phyloP scores from a whole-genome alignment of 2,888 invertebrate genomes.

The Urechis unicinctus region DNA sequence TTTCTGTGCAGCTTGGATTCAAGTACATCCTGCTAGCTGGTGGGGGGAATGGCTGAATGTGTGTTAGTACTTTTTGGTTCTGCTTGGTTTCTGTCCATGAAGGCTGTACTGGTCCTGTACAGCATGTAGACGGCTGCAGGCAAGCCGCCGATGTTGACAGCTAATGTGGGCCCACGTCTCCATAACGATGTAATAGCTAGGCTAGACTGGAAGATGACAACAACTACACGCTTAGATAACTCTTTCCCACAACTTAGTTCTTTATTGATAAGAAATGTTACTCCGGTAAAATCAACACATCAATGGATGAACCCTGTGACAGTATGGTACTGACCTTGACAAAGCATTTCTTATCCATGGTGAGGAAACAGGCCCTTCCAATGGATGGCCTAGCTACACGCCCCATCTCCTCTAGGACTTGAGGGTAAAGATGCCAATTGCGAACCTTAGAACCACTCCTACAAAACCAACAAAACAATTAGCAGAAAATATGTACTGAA shows the following conservation, averaged over 20 bases:
- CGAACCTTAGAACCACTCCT: constrained; percentile 55
- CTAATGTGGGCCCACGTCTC: constrained; percentile 28
- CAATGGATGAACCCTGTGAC: not conserved
- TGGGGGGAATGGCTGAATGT: too few species aligned
- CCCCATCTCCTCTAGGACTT: constrained; percentile 54
- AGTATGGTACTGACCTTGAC: constrained; percentile 32
- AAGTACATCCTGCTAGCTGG: too few species aligned
- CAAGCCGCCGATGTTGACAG: constrained; percentile 47
- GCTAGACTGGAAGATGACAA: not conserved
- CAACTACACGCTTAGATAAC: not conserved
- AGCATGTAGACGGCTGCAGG: constrained; percentile 41
- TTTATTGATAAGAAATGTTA: too few species aligned
- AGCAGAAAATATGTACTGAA: too few species aligned
- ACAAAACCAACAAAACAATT: constrained; percentile 3
- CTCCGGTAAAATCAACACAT: too few species aligned
- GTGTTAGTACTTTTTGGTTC: too few species aligned
- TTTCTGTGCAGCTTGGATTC: too few species aligned
- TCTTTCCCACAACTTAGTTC: not conserved
- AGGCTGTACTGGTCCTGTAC: constrained; percentile 17
- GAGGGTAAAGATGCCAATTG: constrained; percentile 55
- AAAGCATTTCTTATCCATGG: constrained; percentile 42
- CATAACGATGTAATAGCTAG: constrained; percentile 23
- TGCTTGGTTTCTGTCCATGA: too few species aligned
- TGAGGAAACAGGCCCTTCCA: constrained; percentile 56
- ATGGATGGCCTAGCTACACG: constrained; percentile 50